These are phyloP conservation scores for Torymus texanus DNA, from an alignment of 2,888 invertebrate species.

Conservation along the genomic window DNA sequence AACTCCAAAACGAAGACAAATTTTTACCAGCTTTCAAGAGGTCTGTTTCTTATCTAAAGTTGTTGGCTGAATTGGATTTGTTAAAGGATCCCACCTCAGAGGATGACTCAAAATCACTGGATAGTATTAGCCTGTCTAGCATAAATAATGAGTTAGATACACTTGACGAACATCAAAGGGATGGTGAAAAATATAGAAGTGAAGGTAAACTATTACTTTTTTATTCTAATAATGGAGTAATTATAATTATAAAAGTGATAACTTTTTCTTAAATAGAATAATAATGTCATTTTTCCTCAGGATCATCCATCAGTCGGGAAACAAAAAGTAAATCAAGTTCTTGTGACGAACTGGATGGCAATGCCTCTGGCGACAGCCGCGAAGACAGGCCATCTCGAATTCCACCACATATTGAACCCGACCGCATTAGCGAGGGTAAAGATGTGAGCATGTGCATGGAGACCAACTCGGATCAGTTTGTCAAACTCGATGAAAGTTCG, in stretches of 20 bases:
- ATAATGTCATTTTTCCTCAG: neutral
- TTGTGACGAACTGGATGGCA: slow-evolving; percentile 58
- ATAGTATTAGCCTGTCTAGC: slow-evolving; percentile 77
- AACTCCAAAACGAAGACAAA: slow-evolving; percentile 78
- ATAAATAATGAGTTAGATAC: slow-evolving; percentile 71
- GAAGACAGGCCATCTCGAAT: slow-evolving; percentile 58
- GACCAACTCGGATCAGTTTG: slow-evolving; percentile 63
- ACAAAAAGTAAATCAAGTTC: slow-evolving; percentile 53
- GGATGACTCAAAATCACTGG: slow-evolving; percentile 78
- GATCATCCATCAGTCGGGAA: slow-evolving; percentile 37
- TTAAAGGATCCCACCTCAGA: slow-evolving; percentile 78
- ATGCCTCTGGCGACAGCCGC: slow-evolving; percentile 55
- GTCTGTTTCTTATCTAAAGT: slow-evolving; percentile 81
- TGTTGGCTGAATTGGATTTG: slow-evolving; percentile 85
- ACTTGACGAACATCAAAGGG: slow-evolving; percentile 64
- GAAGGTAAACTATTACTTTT: slow-evolving; percentile 49
- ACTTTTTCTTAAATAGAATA: too few relatives aligned
- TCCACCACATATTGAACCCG: slow-evolving; percentile 44
- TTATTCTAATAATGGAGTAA: too few relatives aligned
- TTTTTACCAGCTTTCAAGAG: slow-evolving; percentile 82
- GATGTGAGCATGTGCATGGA: slow-evolving; percentile 66
- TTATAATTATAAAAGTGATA: too few relatives aligned
- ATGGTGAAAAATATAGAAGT: slow-evolving; percentile 55
- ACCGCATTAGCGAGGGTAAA: slow-evolving; percentile 59
- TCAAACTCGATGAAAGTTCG: slow-evolving; percentile 66